Conservation (phyloP, 1,140 invertebrate genomes). For the Drosophila lacteicornis region DNA sequence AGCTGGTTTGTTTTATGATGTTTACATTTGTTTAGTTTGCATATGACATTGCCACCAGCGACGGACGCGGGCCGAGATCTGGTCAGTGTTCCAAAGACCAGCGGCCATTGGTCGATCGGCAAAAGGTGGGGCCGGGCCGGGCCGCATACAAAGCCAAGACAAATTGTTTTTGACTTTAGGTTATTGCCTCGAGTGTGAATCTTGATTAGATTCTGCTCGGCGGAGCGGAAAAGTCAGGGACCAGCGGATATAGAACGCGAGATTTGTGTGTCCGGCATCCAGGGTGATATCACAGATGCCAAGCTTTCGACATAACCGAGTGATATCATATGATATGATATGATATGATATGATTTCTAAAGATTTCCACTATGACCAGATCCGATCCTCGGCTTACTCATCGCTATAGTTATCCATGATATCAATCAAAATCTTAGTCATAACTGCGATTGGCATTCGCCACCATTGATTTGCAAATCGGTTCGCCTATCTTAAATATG, state of each 20-base stretch:
- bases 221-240: slow-evolving; percentile 18
- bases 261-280: background rate
- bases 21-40: slow-evolving; percentile 82
- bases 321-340: slow-evolving; percentile 15
- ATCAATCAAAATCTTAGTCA: slow-evolving; percentile 64
- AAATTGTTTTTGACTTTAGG: slow-evolving; percentile 63
- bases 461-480: slow-evolving; percentile 73
- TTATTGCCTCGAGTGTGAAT: slow-evolving; percentile 36
- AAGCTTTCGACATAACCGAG: background rate
- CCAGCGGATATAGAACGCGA: slow-evolving; percentile 6
- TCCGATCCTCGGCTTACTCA: slow-evolving; percentile 47
- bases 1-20: slow-evolving; percentile 80
- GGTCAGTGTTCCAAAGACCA: background rate
- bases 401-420: slow-evolving; percentile 64
- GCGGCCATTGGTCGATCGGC: slow-evolving; percentile 23
- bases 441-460: slow-evolving; percentile 39
- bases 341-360: background rate
- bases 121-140: slow-evolving; percentile 36
- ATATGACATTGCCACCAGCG: slow-evolving; percentile 81
- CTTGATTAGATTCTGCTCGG: slow-evolving; percentile 55
- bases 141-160: slow-evolving; percentile 58
- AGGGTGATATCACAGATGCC: background rate
- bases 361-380: slow-evolving; percentile 14
- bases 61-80: slow-evolving; percentile 36
- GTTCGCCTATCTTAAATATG: slow-evolving; percentile 68